These are phyloP conservation scores for Drosophila pseudotakahashii DNA, from an alignment of 2,888 invertebrate genomes.

Conservation along the genomic window DNA sequence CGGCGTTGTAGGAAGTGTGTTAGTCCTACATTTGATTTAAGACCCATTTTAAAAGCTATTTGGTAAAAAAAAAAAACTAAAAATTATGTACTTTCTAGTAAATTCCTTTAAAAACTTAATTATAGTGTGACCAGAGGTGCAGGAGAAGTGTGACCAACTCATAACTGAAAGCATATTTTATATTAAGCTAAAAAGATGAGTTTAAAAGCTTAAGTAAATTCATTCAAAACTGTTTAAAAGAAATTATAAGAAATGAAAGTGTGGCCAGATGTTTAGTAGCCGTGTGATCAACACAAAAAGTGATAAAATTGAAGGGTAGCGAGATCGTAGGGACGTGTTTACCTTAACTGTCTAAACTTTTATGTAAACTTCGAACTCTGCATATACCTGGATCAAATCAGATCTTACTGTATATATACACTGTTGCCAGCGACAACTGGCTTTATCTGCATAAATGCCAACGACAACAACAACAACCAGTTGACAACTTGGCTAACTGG, in stretches of 20 bases:
- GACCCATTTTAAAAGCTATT: background rate
- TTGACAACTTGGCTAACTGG: conserved; percentile 74
- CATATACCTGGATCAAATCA: background rate
- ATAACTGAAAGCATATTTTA: too few species aligned
- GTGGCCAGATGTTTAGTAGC: background rate
- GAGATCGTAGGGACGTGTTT: background rate
- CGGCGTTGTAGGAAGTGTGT: background rate
- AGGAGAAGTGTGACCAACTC: background rate
- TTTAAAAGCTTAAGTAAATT: too few species aligned
- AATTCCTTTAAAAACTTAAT: too few species aligned
- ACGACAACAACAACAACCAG: conserved; percentile 52
- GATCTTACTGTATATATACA: background rate
- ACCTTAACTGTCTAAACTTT: background rate
- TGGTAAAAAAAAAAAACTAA: background rate
- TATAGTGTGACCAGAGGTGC: background rate
- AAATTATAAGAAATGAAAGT: background rate
- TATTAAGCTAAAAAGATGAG: too few species aligned
- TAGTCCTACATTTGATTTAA: too few species aligned
- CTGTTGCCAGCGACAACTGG: conserved; percentile 26
- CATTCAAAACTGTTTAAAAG: background rate
- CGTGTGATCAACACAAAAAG: too few species aligned
- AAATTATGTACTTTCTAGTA: too few species aligned
- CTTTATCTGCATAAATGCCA: conserved; percentile 49
- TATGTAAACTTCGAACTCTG: background rate
- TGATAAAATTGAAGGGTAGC: background rate